Conservation (phyloP, 2,797 vertebrate species). For the Chlorospingus flavigularis region DNA sequence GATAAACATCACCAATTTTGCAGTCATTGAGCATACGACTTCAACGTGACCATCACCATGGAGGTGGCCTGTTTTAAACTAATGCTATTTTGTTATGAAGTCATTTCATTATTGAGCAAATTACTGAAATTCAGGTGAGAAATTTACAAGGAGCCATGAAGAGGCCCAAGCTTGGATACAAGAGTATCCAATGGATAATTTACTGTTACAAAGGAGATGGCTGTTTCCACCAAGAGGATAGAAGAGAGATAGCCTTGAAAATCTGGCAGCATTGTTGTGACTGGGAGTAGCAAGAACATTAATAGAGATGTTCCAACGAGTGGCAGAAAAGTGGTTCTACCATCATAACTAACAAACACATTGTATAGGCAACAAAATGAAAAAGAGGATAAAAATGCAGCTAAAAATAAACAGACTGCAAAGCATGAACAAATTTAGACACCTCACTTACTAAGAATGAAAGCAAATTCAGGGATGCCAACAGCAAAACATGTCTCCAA, state of each 20-base stretch:
- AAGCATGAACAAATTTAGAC: not conserved
- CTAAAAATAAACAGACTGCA: not conserved
- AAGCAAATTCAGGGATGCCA: not conserved
- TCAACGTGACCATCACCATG: accelerated
- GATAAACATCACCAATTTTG: not conserved
- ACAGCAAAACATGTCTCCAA: not conserved
- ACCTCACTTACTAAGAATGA: not conserved
- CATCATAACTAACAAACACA: not conserved
- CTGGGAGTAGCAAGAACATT: not conserved
- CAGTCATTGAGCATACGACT: not conserved
- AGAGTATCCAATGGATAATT: not conserved
- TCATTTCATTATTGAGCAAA: not conserved
- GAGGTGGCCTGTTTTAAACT: not conserved
- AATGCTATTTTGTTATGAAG: not conserved
- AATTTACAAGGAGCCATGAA: not conserved
- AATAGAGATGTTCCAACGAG: not conserved
- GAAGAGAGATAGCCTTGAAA: not conserved
- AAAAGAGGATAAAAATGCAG: not conserved
- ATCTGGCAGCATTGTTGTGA: not conserved
- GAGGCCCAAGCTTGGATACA: not conserved
- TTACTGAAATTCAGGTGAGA: not conserved
- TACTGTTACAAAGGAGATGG: not conserved
- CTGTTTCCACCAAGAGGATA: not conserved
- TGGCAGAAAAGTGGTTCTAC: not conserved
- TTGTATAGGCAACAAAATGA: not conserved